Base-by-base conservation (phyloP, 1,140 invertebrate genomes). In the Penaeus chinensis region DNA sequence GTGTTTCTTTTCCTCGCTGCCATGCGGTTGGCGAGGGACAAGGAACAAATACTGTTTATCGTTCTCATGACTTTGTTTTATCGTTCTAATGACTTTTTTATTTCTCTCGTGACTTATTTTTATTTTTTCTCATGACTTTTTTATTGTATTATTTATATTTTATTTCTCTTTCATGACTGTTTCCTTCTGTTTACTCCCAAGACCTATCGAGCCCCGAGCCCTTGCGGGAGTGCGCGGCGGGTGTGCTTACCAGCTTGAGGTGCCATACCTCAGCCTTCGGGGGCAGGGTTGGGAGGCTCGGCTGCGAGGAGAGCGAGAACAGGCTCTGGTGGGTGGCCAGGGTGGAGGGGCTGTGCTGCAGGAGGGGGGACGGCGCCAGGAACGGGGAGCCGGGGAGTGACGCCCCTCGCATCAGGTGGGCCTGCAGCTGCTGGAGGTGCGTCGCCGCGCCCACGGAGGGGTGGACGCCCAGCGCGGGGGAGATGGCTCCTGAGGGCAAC, bases 381-480 rank as follows among this genome's bases (percentile, higher is more conserved):
- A 93, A 94, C 8, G 93, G 93, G 27, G 93, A 93, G 27, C 92
- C 91, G 19, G 93, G 93, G 47, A 90, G 84, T 42, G 90, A 89
- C 78, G 89, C 89, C 42, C 90, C 90, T n/a, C 95, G 93, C 88
- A 96, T 93, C 54, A 96, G 93, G 91, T 96, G 95, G 22, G 95
- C 95, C 91, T 96, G 96, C 7, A 97, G 92, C 90, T 96, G 96
- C 89, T 96, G 96, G 60, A 95, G 92, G 91, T 95, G 96, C 18
- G 95, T 92, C 91, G 79, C 93, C 92, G 94, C 94, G 82, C 93
- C 93, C 18, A 90, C 88, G 10, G 84, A 78, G 20, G 94, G 94
- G 91, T 95, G 95, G 93, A 95, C 93, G 88, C 95, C 94, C 76
- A 95, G 92, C 0, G 95, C 95, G 19, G 95, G 94, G 91, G 94